Evolutionary conservation across 2,797 vertebrate genomes (phyloP).

Genomic region (Adrianichthys oophorus): DNA sequence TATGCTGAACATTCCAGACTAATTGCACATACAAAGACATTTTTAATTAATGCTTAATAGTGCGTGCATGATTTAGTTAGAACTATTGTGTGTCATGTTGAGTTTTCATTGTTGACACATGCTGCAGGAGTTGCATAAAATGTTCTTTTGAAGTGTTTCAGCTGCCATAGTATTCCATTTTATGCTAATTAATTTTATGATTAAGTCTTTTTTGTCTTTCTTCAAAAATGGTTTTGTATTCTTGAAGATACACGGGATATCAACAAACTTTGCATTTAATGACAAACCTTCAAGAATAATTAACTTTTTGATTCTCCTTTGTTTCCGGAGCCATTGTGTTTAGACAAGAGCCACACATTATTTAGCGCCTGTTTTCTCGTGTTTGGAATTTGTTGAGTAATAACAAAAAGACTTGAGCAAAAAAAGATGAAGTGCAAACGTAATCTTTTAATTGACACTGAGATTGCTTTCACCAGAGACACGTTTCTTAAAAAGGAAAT

Average conservation of each 20-base stretch:
- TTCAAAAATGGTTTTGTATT: constrained; percentile 27
- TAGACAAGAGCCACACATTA: constrained; percentile 27
- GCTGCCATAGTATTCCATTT: constrained; percentile 23
- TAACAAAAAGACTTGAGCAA: constrained; percentile 19
- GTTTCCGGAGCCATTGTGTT: constrained; percentile 23
- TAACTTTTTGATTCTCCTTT: constrained; percentile 18
- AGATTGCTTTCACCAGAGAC: too few relatives aligned
- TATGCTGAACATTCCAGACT: constrained; percentile 32
- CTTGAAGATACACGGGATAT: constrained; percentile 21
- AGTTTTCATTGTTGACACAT: constrained; percentile 30
- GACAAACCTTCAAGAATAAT: constrained; percentile 25
- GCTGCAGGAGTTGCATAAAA: constrained; percentile 20
- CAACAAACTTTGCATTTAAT: constrained; percentile 43
- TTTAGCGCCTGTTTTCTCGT: constrained; percentile 27
- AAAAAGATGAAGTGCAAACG: background rate
- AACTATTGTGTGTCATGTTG: constrained; percentile 13
- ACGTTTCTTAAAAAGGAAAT: too few relatives aligned
- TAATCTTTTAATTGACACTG: background rate
- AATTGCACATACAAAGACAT: constrained; percentile 13
- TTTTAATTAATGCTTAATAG: constrained; percentile 39
- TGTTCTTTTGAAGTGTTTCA: constrained; percentile 42
- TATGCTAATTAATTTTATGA: constrained; percentile 47
- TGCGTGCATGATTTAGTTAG: constrained; percentile 35
- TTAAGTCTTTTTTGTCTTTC: constrained; percentile 24
- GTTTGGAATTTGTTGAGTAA: constrained; percentile 22